Conservation (phyloP, 2,797 vertebrate species). For the Huso huso region DNA sequence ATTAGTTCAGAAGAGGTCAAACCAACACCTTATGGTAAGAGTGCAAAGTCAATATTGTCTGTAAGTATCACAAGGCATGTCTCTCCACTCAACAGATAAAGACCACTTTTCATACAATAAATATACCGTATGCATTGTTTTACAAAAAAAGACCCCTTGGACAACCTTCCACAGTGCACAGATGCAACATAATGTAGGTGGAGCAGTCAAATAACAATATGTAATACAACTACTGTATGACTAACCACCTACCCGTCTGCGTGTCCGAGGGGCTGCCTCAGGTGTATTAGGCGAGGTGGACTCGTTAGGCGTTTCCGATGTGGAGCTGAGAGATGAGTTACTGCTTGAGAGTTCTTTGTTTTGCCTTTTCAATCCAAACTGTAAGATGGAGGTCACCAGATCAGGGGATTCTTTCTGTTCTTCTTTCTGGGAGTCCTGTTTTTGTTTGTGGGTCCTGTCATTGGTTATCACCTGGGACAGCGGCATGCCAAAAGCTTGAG, state of each 20-base stretch:
- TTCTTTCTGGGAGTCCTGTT: constrained; percentile 73
- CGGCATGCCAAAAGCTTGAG: constrained; percentile 88
- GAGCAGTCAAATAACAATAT: not conserved
- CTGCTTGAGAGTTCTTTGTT: constrained; percentile 96
- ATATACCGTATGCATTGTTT: too few species aligned
- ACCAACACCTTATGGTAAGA: too few species aligned
- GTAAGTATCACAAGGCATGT: too few species aligned
- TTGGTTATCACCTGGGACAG: constrained; percentile 92
- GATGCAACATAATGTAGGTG: too few species aligned
- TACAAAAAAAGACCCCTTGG: too few species aligned
- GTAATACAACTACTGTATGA: not conserved
- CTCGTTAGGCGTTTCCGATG: constrained; percentile 84
- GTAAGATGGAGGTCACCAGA: constrained; percentile 79
- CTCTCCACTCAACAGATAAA: too few species aligned
- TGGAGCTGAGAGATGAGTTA: constrained; percentile 95
- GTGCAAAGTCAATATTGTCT: too few species aligned
- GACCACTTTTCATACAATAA: too few species aligned
- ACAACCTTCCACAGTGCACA: too few species aligned
- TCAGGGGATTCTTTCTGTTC: constrained; percentile 79
- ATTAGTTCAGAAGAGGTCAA: too few species aligned
- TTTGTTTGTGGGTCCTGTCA: constrained; percentile 83
- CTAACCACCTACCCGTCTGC: constrained; percentile 58
- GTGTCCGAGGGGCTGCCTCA: constrained; percentile 70
- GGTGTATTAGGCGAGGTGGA: constrained; percentile 68
- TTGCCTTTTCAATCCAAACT: constrained; percentile 70